Base-by-base conservation (phyloP, 2,888 invertebrate genomes). In the Agrotis clavis region DNA sequence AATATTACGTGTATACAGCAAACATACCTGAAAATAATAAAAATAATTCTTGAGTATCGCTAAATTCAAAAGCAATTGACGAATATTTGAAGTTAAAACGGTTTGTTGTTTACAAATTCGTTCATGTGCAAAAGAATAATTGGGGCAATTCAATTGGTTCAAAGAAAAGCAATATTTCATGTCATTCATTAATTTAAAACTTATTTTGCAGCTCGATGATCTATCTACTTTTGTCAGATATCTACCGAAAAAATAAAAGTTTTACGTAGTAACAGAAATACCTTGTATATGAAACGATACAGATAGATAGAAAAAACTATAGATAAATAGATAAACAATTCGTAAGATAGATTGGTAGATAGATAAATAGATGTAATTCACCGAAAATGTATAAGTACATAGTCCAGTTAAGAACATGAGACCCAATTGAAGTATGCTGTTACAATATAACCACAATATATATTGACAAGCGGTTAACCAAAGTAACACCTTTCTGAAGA, bases 391-490 rank as follows among this genome's bases (percentile, higher is more conserved):
- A 47, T 30, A 48, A 47, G 50, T 63, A 5, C 53, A 56, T 18
- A 25, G 2, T 64, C 57, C 5, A 45, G 30, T 63, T 53, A 16
- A 21, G 35, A 86, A 86, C 47, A 60, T 60, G 73, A 86, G 14
- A 71, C 47, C 1, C n/a, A 60, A 54, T 21, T 6, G 62, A 19
- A 45, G 67, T 77, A 66, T 83, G 41, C 11, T 13, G n/a, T 87
- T 82, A 70, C 77, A 56, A 9, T 7, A 14, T 50, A 48, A 74
- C 74, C 71, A 62, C 72, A 74, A 11, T 66, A 79, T 77, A 70
- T 79, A n/a, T 79, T 79, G 86, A 86, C 75, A 71, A 66, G 85
- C 67, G 89, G 89, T 85, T 87, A 83, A 85, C 89, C 86, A 35
- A 83, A 71, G 64, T 79, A 77, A 88, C 87, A 85, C 87, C 87